Evolutionary conservation across 1,140 invertebrate genomes (phyloP).

Genomic region (Drosophila nasuta): DNA sequence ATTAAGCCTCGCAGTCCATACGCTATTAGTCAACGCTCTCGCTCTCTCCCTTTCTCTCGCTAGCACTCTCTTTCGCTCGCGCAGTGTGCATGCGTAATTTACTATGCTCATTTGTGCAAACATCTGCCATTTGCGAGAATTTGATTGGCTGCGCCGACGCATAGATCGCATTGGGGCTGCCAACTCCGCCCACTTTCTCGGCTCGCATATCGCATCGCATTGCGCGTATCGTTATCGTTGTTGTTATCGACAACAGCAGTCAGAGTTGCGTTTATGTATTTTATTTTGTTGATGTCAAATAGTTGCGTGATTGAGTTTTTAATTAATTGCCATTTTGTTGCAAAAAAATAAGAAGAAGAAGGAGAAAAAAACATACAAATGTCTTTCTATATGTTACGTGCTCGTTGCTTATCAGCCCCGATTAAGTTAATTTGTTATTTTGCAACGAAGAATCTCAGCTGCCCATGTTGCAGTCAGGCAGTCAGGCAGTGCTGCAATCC

Average conservation of each 20-base stretch:
- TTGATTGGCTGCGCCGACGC: slow-evolving; percentile 61
- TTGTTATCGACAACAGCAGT: neutral
- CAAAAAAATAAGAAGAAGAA: slow-evolving; percentile 3
- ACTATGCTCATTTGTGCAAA: slow-evolving; percentile 39
- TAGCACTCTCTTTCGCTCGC: slow-evolving; percentile 9
- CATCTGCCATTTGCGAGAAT: slow-evolving; percentile 54
- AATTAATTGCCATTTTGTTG: slow-evolving; percentile 47
- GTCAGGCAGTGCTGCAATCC: slow-evolving; percentile 6
- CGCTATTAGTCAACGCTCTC: neutral
- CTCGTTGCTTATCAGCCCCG: slow-evolving; percentile 69
- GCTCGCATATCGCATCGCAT: neutral
- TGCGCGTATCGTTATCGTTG: slow-evolving; percentile 9
- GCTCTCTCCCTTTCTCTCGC: slow-evolving; percentile 5
- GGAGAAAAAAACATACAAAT: too few species aligned
- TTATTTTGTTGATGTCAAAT: slow-evolving; percentile 1
- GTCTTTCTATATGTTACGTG: slow-evolving; percentile 26
- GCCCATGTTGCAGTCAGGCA: neutral
- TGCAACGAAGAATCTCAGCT: slow-evolving; percentile 15
- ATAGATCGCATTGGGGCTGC: slow-evolving; percentile 53
- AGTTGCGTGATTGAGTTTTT: slow-evolving; percentile 69
- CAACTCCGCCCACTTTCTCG: slow-evolving; percentile 37
- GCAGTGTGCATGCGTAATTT: slow-evolving; percentile 66
- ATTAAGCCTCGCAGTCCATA: slow-evolving; percentile 30
- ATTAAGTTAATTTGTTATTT: slow-evolving; percentile 76
- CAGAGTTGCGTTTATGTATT: neutral